Evolutionary conservation across 1,140 invertebrate species (phyloP), one percentile per base, ranked within the genome.

Genomic region (Epicauta chinensis): DNA sequence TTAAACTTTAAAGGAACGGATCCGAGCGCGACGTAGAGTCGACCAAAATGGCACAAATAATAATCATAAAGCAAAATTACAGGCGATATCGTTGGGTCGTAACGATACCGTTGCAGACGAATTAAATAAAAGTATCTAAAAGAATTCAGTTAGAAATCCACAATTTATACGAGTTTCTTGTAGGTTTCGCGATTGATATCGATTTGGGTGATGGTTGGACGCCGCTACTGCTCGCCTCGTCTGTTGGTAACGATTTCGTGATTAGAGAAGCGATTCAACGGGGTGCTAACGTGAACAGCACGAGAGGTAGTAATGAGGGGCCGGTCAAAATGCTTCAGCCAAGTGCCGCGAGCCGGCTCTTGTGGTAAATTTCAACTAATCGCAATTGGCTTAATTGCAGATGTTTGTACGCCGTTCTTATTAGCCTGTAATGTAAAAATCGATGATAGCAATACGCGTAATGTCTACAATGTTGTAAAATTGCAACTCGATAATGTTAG

Each of bases 381-480:
- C 55, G 50, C 11, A 11, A 43, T 40, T 23, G 13, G 16, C 35
- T 46, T 42, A 23, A 32, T 48, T 49, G 23, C 54, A 67, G 65
- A 64, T 60, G 50, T 44, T 34, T 42, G 53, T 11, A 62, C 64
- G 16, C 36, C 59, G 17, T 45, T 67, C 38, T 66, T 69, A 62
- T 51, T 59, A 40, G 58, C 58, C 37, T 65, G 67, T 43, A 64
- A 48, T 50, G 30, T 30, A n/a, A 47, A 35, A 12, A 16, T 35
- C n/a, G 36, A 46, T n/a, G 13, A 46, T 6, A 17, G 16, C 23
- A 31, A 23, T 23, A 23, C 4, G 23, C 4, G 7, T 23, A 23
- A 23, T 23, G 23, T 23, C 7, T 23, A 23, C 7, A 23, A 23
- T 23, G 7, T 23, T 23, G 23, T 23, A 5, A 23, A 23, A 23